Percentiles rank a stretch among this genome's conserved stretches.
phyloP scores from a whole-genome alignment of 2,888 invertebrate species.

The Harpagoxenus sublaevis region DNA sequence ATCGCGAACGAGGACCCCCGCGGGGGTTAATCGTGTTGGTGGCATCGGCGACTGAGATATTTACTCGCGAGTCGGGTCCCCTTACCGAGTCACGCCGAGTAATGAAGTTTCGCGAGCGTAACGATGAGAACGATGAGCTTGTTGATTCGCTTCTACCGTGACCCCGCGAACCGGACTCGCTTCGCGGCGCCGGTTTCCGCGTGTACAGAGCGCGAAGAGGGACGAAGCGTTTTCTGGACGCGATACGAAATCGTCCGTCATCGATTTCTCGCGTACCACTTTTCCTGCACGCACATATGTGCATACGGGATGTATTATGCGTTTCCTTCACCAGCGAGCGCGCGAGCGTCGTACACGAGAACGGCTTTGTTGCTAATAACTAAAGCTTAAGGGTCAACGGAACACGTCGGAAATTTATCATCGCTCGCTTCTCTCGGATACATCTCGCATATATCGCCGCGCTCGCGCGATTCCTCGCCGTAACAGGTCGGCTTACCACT shows the following conservation, averaged over 20 bases:
- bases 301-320: not conserved
- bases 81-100: slow-evolving; percentile 1
- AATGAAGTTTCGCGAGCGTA: slow-evolving; percentile 38
- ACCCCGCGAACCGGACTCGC: slow-evolving; percentile 26
- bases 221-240: not conserved
- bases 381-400: slow-evolving; percentile 15
- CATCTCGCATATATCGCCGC: not conserved
- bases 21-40: slow-evolving; percentile 1
- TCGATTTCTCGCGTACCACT: slow-evolving; percentile 32
- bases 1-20: not conserved
- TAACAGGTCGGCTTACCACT: slow-evolving; percentile 7
- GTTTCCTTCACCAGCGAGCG: not conserved
- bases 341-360: not conserved
- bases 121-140: slow-evolving; percentile 23
- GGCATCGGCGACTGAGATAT: slow-evolving; percentile 19
- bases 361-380: slow-evolving; percentile 10
- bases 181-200: not conserved
- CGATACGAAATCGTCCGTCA: not conserved
- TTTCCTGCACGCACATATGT: not conserved
- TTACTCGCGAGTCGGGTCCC: not conserved
- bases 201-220: not conserved
- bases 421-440: not conserved
- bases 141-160: slow-evolving; percentile 32
- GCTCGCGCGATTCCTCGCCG: not conserved
- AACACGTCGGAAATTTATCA: slow-evolving; percentile 35